Evolutionary conservation across 1,140 invertebrate species (phyloP), one percentile per base, ranked within the genome.

Genomic region (Drosophila insularis): DNA sequence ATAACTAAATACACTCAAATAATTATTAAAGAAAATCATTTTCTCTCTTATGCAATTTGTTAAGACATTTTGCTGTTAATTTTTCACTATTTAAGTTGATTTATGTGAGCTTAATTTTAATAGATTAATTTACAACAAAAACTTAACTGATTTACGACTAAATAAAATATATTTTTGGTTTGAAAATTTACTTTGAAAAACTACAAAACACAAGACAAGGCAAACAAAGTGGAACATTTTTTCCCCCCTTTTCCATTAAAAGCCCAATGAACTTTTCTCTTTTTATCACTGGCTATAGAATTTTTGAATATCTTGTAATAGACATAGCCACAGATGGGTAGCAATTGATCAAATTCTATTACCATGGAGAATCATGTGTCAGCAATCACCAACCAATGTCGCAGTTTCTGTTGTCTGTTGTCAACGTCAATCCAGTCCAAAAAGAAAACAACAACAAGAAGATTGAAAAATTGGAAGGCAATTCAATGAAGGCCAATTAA

Each of bases 401-500:
- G 43, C 21, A 37, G 6, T 37, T 2, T 37, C 35, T 37, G 1
- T 37, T 13, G 11, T 58, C 37, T 13, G 39, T 40, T 62, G 39
- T 17, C 40, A 71, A 74, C 46, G 70, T 32, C 63, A 74, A 73
- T 27, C 27, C 27, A 27, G 6, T 27, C 27, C 27, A 6, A 5
- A 6, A 27, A 27, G n/a, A 27, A 4, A 27, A 27, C 27, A 6
- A 0, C 27, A 27, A 27, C 27, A 21, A 21, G 0, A 0, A 27
- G 4, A 6, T 19, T 46, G 10, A 23, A 55, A 76, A 71, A 77
- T 71, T 77, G 74, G 61, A 50, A 66, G 79, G 66, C 82, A 79
- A 82, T 87, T 87, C 76, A 89, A 87, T 87, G 84, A 82, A 73
- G 39, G 59, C 58, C 82, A 87, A 87, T 87, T 87, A 87, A 80